Evolutionary conservation across 2,113 vertebrate species (phyloP), one percentile per base, ranked within the genome.

Genomic region (Chaenocephalus aceratus): DNA sequence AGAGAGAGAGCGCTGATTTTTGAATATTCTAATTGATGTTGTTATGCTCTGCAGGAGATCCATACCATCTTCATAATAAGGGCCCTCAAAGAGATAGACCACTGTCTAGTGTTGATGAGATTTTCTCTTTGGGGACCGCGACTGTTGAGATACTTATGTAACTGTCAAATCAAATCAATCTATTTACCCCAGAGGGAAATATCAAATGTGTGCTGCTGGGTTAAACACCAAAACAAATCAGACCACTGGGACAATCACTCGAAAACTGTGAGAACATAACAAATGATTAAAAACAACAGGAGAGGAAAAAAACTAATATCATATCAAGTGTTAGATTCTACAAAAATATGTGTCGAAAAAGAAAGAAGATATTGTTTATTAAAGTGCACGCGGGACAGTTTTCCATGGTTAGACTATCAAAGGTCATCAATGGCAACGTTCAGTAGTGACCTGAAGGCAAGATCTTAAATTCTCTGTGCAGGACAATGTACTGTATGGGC

Each of bases 161-260:
- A 68, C 69, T 65, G 80, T 80, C 79, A 72, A 69, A 83, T 82
- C 60, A 80, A 85, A 83, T 78, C 63, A 73, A 75, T 83, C 66
- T 46, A 61, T 64, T 10, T 41, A 16, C 44, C 73, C 82, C 62
- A 45, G 59, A 44, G 77, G 79, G 77, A 86, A 79, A 83, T 75
- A 48, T 44, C 14, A 65, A n/a, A 26, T 15, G 58, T 58, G 63
- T 26, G 63, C 5, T 46, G 63, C 5, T 46, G 63, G 15, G 52
- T 64, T 62, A 68, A 72, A 82, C 13, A 68, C 3, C 11, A 16
- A 60, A 80, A 74, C 11, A 53, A 85, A 71, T 53, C 11, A 58
- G 53, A 51, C 49, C 49, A 58, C 48, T 62, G 73, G 64, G 48
- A 80, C 4, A 23, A 66, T 30, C n/a, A 71, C 10, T 13, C 14